Evolutionary conservation across 1,140 invertebrate genomes (phyloP), one percentile per base, ranked within the genome.

Genomic region (Drosophila littoralis): DNA sequence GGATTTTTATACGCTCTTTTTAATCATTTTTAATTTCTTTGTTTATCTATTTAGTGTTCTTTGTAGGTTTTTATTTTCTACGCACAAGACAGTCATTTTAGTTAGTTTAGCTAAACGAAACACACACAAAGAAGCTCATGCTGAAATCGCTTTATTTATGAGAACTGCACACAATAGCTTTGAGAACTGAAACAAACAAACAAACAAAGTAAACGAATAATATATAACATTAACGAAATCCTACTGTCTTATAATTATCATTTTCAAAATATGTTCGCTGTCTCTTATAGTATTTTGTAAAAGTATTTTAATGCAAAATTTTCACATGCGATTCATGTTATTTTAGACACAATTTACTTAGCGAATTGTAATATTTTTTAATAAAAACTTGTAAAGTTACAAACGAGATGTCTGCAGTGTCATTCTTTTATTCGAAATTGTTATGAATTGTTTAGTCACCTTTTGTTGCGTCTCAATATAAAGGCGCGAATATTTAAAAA

Each of bases 61-160:
- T 32, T 71, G 36, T 59, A 54, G 51, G 68, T 70, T 51, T 22
- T 57, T 82, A 82, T 73, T 59, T 77, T 82, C 36, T 78, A 88
- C 83, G 83, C 83, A 86, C 83, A 89, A 88, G 83, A 86, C 72
- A 86, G 83, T 86, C 83, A 86, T 79, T 83, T 74, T 74, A 74
- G 65, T 74, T 88, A 86, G 69, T 74, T 79, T 83, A 86, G 72
- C 67, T 46, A 81, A 35, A 78, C 66, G 46, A 43, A 61, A 33
- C 28, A 66, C 76, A 79, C 22, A 22, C 22, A 86, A 86, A 86
- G 83, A 88, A 82, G 79, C 70, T 88, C 76, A 88, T 67, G 83
- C 61, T 86, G 88, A 82, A 86, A 86, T 65, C 57, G 63, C 72
- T 78, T 79, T 77, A 79, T 82, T 79, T 82, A 88, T 88, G 55